phyloP scores from a whole-genome alignment of 2,797 vertebrate species.

The Aselliscus stoliczkanus region DNA sequence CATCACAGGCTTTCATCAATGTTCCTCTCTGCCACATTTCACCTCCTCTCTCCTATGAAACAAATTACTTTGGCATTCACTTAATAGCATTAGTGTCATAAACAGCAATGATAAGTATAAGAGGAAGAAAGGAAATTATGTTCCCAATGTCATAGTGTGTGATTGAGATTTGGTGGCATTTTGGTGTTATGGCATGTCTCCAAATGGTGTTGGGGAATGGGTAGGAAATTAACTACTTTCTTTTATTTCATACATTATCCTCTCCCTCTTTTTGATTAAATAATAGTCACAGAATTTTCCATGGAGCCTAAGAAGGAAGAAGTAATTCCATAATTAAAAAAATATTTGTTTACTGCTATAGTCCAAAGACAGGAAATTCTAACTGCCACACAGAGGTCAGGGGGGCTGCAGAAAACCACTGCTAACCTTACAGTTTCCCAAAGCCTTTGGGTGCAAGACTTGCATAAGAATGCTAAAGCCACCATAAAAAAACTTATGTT shows the following conservation, averaged over 20 bases:
- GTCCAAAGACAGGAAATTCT: neutral
- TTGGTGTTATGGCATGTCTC: neutral
- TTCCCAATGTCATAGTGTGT: neutral
- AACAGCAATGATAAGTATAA: neutral
- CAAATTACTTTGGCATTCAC: neutral
- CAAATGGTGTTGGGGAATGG: neutral
- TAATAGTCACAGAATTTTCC: neutral
- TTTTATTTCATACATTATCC: neutral
- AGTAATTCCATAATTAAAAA: conserved; percentile 17
- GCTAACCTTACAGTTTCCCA: neutral
- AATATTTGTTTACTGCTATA: neutral
- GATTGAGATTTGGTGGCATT: neutral
- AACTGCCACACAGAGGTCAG: neutral
- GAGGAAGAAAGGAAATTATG: neutral
- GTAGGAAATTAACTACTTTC: neutral
- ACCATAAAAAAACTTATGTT: neutral
- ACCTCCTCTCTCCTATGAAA: neutral
- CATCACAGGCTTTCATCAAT: neutral
- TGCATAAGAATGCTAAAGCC: neutral
- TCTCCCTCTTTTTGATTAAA: neutral
- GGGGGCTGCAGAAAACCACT: neutral
- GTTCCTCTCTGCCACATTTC: neutral
- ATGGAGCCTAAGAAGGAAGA: neutral
- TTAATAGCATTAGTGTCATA: neutral
- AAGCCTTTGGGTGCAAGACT: neutral